Conservation (phyloP, 2,888 invertebrate species). For the Balanococcus diminutus region DNA sequence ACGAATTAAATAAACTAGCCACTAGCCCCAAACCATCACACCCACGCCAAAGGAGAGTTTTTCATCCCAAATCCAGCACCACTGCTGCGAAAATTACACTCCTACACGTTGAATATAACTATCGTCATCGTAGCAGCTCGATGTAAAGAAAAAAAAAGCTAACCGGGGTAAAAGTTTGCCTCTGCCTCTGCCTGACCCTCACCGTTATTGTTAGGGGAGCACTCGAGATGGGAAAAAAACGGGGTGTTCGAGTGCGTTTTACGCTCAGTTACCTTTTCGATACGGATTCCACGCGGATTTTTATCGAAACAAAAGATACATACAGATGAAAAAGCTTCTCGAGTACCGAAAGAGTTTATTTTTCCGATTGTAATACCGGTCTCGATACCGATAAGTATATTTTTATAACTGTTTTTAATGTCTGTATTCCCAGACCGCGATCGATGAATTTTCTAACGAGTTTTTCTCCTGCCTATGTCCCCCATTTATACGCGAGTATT, state of each 20-base stretch:
- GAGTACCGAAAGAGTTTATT: slow-evolving; percentile 23
- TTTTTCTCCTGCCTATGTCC: neutral
- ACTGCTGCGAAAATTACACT: too few relatives aligned
- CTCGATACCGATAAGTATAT: slow-evolving; percentile 24
- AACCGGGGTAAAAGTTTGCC: neutral
- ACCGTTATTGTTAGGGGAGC: slow-evolving; percentile 9
- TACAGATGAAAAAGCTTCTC: slow-evolving; percentile 11
- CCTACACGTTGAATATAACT: too few relatives aligned
- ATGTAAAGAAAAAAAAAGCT: neutral
- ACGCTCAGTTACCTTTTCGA: slow-evolving; percentile 26
- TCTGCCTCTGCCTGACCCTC: neutral
- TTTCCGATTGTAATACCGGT: neutral
- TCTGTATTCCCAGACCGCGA: neutral
- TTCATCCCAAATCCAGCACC: too few relatives aligned
- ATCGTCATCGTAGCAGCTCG: neutral
- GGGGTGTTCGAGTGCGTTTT: slow-evolving; percentile 17
- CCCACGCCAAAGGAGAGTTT: too few relatives aligned
- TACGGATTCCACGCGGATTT: neutral
- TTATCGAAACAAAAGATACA: slow-evolving; percentile 27
- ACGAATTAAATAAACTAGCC: too few relatives aligned
- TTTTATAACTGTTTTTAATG: neutral
- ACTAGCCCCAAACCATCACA: too few relatives aligned
- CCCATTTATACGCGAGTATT: too few relatives aligned
- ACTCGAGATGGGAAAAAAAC: neutral
- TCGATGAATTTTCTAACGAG: neutral